phyloP scores from a whole-genome alignment of 2,888 invertebrate genomes.

The Spialia ferax region DNA sequence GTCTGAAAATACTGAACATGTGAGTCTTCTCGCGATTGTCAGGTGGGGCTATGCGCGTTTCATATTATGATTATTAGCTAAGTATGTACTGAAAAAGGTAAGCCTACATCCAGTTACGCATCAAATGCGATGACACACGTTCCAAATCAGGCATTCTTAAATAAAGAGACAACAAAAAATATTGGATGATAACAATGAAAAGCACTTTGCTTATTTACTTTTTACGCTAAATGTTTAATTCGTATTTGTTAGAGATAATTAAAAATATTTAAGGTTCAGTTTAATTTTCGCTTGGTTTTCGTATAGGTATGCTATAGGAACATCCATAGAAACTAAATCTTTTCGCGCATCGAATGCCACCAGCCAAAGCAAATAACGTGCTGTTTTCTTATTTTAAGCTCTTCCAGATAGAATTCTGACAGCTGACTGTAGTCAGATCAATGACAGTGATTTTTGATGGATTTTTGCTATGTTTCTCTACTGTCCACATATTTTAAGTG shows the following conservation, averaged over 20 bases:
- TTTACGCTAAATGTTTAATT: not conserved
- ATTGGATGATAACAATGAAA: not conserved
- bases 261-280: too few species aligned
- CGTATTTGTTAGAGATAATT: not conserved
- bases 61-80: not conserved
- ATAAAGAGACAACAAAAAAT: not conserved
- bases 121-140: not conserved
- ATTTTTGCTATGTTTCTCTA: not conserved
- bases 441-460: too few species aligned
- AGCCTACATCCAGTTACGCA: not conserved
- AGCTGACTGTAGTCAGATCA: not conserved
- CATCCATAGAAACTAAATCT: slow-evolving; percentile 3
- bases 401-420: not conserved
- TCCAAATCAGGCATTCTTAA: not conserved
- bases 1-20: too few species aligned
- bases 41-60: not conserved
- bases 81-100: not conserved
- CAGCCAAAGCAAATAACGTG: not conserved
- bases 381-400: not conserved
- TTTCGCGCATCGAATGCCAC: not conserved
- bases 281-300: not conserved
- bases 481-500: not conserved
- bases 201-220: not conserved
- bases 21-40: too few species aligned
- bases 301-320: too few species aligned